phyloP scores from a whole-genome alignment of 2,113 vertebrate genomes.

The Pongo abelii region DNA sequence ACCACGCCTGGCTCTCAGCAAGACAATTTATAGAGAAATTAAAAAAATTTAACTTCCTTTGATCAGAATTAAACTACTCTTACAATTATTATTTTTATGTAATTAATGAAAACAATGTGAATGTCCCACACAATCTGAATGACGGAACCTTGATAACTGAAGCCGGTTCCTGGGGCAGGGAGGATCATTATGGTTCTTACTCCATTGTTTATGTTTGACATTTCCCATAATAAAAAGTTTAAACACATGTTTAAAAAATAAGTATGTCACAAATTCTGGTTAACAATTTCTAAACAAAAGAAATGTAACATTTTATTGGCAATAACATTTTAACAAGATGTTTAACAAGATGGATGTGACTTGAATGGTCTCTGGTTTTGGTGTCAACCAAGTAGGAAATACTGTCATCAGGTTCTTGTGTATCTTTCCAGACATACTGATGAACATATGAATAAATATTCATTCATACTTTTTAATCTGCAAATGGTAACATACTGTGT shows the following conservation, averaged over 20 bases:
- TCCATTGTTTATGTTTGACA: neutral
- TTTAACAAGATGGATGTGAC: neutral
- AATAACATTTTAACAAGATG: neutral
- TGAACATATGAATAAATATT: neutral
- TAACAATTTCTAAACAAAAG: conserved; percentile 6
- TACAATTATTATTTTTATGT: neutral
- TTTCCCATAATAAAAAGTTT: neutral
- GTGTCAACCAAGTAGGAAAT: neutral
- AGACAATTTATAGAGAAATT: neutral
- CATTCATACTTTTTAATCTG: neutral
- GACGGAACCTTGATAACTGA: neutral
- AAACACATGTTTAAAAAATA: neutral
- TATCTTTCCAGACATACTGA: neutral
- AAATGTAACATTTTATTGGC: neutral
- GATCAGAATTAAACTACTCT: neutral
- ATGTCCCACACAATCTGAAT: neutral
- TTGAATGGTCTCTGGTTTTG: neutral
- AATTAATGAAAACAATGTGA: neutral
- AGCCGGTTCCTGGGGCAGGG: neutral
- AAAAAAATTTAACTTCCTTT: neutral
- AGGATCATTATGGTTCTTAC: neutral
- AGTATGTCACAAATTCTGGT: neutral
- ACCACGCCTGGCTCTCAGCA: neutral
- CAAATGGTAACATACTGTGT: accelerated
- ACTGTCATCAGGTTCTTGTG: neutral